Evolutionary conservation across 2,113 vertebrate species (phyloP), one percentile per base, ranked within the genome.

Genomic region (Nannospalax galili): DNA sequence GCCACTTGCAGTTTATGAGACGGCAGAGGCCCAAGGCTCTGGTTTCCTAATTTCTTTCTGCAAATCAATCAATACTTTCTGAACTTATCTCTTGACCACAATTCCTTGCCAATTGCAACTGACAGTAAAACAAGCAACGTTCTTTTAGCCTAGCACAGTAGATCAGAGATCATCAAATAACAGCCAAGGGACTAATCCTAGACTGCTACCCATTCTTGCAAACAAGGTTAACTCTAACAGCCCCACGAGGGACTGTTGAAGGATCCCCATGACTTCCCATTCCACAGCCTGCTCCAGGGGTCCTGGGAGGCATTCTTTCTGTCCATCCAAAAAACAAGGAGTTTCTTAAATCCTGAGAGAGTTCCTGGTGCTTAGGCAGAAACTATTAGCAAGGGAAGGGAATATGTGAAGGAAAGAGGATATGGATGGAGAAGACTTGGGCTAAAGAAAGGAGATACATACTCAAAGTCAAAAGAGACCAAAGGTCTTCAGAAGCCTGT

Each of bases 401-500:
- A 45, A 60, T 20, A 28, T 17, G 24, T 56, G 4, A 5, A 35
- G 67, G 40, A 73, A 88, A n/a, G 69, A 4, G 35, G 15, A 12
- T 14, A 22, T 60, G 10, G 4, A 37, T 14, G 7, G 62, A 77
- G 75, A 32, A 94, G 81, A 48, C 17, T 11, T 20, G 8, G 37
- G 67, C 74, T 82, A 35, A 87, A 65, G 56, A 93, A 87, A 86
- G 85, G 52, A 42, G 87, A 88, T 70, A 72, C 67, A 77, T 70
- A 72, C 84, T 72, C 28, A 65, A 28, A 52, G 90, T 73, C 5
- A 11, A 67, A 22, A 52, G 77, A 93, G 69, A 94, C 80, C 17
- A 88, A 62, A 94, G 87, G 45, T 72, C 73, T 77, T 56, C 7
- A 73, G 94, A 87, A 90, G 90, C 75, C 94, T 95, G 95, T 96